A percentile compares a stretch with the other conserved stretches of the same genome.
Evolutionary conservation across 1,140 invertebrate genomes (phyloP).

Genomic region (Diplogasteroides magnus): DNA sequence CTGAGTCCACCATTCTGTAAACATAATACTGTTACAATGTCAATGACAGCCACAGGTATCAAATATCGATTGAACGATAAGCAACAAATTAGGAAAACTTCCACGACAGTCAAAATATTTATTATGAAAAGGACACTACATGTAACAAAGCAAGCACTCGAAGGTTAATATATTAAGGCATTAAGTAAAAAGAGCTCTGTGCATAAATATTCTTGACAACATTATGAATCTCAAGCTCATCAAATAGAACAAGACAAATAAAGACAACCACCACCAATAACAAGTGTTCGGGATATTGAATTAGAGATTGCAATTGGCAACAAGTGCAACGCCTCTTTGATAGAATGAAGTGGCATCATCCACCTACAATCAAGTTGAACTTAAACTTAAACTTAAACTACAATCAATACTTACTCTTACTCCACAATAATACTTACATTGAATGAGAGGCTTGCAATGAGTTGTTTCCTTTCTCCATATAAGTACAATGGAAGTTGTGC

Average conservation of each 20-base stretch:
- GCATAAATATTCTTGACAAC: no score
- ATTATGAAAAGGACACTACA: no score
- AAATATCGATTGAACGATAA: neutral
- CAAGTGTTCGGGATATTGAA: neutral
- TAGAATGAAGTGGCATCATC: conserved; percentile 83
- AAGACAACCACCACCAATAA: neutral
- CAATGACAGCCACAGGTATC: neutral
- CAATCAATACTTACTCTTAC: neutral
- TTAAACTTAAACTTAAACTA: neutral
- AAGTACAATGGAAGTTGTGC: conserved; percentile 83
- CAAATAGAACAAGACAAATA: no score
- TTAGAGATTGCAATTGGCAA: conserved; percentile 34
- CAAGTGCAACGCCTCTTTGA: conserved; percentile 83
- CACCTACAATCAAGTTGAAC: conserved; percentile 61
- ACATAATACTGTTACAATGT: no score
- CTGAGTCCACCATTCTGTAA: no score
- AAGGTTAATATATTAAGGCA: no score
- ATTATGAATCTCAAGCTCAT: no score
- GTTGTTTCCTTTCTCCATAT: conserved; percentile 85
- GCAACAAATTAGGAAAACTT: neutral
- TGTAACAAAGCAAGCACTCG: no score
- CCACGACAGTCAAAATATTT: neutral
- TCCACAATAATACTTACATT: conserved; percentile 63
- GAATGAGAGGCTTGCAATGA: conserved; percentile 90
- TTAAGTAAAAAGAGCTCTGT: no score